phyloP scores from a whole-genome alignment of 2,888 invertebrate genomes.

The Pristionchus arcanus region DNA sequence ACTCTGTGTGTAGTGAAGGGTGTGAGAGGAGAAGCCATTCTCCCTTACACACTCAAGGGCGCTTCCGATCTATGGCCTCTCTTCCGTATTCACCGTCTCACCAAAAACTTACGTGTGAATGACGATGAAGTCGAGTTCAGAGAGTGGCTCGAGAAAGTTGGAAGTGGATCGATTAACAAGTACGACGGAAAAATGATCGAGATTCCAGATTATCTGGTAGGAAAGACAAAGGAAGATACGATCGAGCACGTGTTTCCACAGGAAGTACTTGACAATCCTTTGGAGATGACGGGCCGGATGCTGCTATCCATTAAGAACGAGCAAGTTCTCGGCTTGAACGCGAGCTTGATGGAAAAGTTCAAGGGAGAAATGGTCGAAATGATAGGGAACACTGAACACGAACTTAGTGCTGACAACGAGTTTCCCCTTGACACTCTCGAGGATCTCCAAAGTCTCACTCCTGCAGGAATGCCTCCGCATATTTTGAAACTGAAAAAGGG shows the following conservation, averaged over 20 bases:
- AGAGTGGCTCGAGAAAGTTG: slow-evolving; percentile 22
- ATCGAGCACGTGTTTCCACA: neutral
- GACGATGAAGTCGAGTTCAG: neutral
- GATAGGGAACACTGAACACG: neutral
- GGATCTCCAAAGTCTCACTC: slow-evolving; percentile 53
- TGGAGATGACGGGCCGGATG: neutral
- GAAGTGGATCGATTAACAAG: neutral
- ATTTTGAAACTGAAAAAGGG: slow-evolving; percentile 58
- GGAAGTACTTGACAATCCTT: neutral
- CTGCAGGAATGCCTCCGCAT: slow-evolving; percentile 59
- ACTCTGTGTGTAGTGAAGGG: slow-evolving; percentile 18
- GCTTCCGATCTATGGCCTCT: slow-evolving; percentile 3
- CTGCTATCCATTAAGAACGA: neutral
- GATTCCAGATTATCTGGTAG: neutral
- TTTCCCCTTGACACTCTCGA: slow-evolving; percentile 29
- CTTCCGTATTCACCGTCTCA: neutral
- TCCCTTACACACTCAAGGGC: slow-evolving; percentile 33
- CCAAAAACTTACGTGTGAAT: neutral
- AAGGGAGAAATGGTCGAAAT: neutral
- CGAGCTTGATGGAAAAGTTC: neutral
- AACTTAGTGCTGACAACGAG: neutral
- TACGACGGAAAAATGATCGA: neutral
- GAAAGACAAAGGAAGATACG: neutral
- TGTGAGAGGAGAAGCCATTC: neutral
- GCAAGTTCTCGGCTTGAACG: neutral